Evolutionary conservation across 2,888 invertebrate genomes (phyloP).

Genomic region (Lasioglossum vierecki): DNA sequence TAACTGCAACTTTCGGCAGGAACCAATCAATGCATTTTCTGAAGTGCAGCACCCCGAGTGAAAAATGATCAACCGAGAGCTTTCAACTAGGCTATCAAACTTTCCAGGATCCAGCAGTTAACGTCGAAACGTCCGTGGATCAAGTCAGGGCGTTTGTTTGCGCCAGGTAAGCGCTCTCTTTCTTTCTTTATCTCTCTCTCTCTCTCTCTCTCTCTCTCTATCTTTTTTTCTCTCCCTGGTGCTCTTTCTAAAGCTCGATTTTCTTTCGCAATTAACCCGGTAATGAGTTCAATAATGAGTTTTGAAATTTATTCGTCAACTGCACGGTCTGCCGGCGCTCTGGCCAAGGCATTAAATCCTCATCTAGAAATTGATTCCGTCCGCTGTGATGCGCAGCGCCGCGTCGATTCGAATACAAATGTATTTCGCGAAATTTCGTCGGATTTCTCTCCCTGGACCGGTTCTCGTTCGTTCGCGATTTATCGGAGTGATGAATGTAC

Average conservation of each 20-base stretch:
- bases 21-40: too few relatives aligned
- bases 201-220: too few relatives aligned
- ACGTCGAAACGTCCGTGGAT: neutral
- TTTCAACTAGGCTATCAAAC: neutral
- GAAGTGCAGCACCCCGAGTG: neutral
- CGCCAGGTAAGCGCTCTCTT: neutral
- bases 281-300: constrained; percentile 51
- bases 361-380: constrained; percentile 44
- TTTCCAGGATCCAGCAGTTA: neutral
- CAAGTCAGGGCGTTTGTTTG: neutral
- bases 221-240: neutral
- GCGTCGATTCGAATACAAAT: neutral
- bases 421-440: constrained; percentile 17
- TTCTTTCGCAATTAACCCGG: constrained; percentile 45
- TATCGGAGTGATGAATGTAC: neutral
- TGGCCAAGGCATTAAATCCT: constrained; percentile 27
- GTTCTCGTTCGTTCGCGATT: neutral
- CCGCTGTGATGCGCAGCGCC: too few relatives aligned
- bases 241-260: constrained; percentile 12
- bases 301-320: constrained; percentile 45
- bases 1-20: too few relatives aligned
- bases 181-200: too few relatives aligned
- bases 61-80: neutral
- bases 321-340: neutral
- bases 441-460: neutral